Evolutionary conservation across 1,140 invertebrate genomes (phyloP).

Genomic region (Fopius arisanus): DNA sequence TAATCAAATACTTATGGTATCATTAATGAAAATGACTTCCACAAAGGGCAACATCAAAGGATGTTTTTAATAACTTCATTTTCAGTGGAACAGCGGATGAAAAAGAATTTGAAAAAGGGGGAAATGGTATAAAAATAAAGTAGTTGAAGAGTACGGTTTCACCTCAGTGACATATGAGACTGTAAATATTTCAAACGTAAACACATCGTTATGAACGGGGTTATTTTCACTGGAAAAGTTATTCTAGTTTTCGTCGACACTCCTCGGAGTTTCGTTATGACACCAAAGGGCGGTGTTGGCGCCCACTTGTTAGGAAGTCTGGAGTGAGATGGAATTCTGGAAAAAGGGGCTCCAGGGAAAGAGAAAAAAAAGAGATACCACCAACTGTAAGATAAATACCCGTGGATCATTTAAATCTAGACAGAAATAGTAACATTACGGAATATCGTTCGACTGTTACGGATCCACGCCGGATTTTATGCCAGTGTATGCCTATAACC

Average conservation of each 20-base stretch:
- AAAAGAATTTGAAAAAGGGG: neutral
- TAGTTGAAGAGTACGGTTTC: neutral
- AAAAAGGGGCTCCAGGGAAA: neutral
- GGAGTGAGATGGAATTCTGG: neutral
- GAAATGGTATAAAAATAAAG: neutral
- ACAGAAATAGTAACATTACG: neutral
- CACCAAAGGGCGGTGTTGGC: constrained; percentile 21
- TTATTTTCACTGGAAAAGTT: constrained; percentile 14
- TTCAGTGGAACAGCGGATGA: neutral
- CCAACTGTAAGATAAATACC: constrained; percentile 5
- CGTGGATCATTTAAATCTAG: constrained; percentile 27
- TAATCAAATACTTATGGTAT: neutral
- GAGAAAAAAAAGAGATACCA: neutral
- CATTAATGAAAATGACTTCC: neutral
- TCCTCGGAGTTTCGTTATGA: constrained; percentile 18
- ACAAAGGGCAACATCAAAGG: neutral
- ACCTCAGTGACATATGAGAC: constrained; percentile 13
- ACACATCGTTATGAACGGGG: constrained; percentile 15
- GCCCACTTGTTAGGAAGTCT: constrained; percentile 24
- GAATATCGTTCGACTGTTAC: neutral
- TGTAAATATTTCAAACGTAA: constrained; percentile 18
- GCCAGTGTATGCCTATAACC: neutral
- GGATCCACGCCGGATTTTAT: neutral
- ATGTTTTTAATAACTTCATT: neutral
- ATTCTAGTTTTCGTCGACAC: neutral